Evolutionary conservation across 2,888 invertebrate genomes (phyloP), one percentile per base, ranked within the genome.

Genomic region (Tetranychus piercei): DNA sequence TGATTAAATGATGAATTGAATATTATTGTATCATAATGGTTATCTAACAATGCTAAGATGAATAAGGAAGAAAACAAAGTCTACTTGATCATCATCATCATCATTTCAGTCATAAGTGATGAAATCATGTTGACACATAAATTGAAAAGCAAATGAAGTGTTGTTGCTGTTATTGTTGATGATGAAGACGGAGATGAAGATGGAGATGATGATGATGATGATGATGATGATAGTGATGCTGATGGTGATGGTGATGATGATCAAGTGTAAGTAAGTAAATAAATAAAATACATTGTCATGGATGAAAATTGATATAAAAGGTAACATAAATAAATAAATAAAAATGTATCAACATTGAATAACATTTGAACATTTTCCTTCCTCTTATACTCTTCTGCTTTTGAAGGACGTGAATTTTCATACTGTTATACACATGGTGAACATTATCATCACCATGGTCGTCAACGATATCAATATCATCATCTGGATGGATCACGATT

Each of bases 241-340:
- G 34, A 34, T 34, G 34, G 5, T 34, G 34, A 34, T 55, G 7
- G 15, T 1, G 55, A 55, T 55, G 55, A 55, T 55, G 55, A 55
- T 55, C 55, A 55, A 55, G 55, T 55, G 55, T 55, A 55, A 55
- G 55, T 34, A 34, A 34, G 34, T 34, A 7, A 55, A 15, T 55
- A 55, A 55, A 55, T 55, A 55, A 55, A 55, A 55, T 55, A 55
- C 55, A 55, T 55, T 55, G 55, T 55, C 55, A 55, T 55, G 55
- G 55, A 55, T 55, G 55, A 55, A 15, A 15, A 55, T 55, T 9
- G 15, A 7, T 9, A 55, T 55, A 15, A 55, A 55, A 55, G 34
- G 15, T 55, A 55, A 55, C 15, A 55, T 55, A 55, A 55, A 55
- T 55, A 55, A 55, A 55, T 55, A 55, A 55, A 55, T 15, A 15